A percentile compares a stretch with the other conserved stretches of the same genome.
phyloP scores from a whole-genome alignment of 2,888 invertebrate species.

The Timema cristinae region DNA sequence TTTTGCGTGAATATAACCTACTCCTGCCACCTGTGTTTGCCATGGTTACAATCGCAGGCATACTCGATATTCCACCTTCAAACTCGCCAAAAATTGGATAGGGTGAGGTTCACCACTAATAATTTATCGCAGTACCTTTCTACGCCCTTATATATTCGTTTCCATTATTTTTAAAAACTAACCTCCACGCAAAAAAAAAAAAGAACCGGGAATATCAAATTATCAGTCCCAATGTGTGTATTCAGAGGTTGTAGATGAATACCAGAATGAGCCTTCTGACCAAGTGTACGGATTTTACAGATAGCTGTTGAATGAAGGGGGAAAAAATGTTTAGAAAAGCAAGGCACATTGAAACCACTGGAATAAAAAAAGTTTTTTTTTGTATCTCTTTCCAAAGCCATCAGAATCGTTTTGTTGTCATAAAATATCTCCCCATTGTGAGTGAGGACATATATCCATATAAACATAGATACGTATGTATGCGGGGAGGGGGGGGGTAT shows the following conservation, averaged over 20 bases:
- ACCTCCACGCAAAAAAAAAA: not conserved
- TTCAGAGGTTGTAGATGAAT: constrained; percentile 7
- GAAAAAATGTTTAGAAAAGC: not conserved
- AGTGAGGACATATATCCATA: not conserved
- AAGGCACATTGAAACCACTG: not conserved
- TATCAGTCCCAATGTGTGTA: constrained; percentile 11
- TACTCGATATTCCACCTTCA: no score
- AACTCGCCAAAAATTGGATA: no score
- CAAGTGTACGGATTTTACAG: no score
- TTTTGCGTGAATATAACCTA: no score
- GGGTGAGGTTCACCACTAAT: no score
- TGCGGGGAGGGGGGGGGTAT: not conserved
- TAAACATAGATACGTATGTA: not conserved
- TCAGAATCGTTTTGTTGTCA: constrained; percentile 17
- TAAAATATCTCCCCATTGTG: constrained; percentile 13
- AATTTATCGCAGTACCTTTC: no score
- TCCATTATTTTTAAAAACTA: no score
- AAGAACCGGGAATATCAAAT: constrained; percentile 2
- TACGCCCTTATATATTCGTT: no score
- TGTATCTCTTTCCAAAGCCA: not conserved
- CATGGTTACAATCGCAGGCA: no score
- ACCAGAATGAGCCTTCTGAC: not conserved
- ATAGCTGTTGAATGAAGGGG: not conserved
- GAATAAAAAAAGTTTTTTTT: not conserved
- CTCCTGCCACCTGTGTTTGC: no score